Evolutionary conservation across 2,113 vertebrate species (phyloP).

Genomic region (Corythaixoides concolor): DNA sequence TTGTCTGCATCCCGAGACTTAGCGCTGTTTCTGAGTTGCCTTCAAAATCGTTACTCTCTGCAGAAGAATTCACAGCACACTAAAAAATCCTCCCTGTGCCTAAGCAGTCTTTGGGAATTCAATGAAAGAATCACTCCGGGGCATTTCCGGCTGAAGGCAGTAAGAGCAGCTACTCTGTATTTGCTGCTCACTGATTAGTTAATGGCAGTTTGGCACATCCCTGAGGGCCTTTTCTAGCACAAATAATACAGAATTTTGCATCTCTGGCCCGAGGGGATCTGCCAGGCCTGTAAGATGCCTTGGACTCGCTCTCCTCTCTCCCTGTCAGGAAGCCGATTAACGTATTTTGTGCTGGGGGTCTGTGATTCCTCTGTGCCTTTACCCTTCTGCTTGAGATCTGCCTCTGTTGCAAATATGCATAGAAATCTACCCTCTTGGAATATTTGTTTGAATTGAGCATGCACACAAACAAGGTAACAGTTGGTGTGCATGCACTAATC

Average conservation of each 20-base stretch:
- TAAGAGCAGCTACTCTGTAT: background rate
- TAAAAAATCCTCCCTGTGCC: background rate
- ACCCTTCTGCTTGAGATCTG: background rate
- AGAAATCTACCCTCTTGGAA: background rate
- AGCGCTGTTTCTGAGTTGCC: background rate
- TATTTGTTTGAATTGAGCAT: background rate
- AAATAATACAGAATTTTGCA: background rate
- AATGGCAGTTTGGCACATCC: conserved; percentile 8
- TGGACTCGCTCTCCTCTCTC: background rate
- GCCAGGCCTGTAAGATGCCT: background rate
- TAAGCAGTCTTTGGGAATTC: background rate
- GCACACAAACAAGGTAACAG: background rate
- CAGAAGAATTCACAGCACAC: background rate
- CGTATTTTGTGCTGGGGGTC: background rate
- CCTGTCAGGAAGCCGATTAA: background rate
- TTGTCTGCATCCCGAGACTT: background rate
- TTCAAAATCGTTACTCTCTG: background rate
- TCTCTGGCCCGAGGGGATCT: background rate
- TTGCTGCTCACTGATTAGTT: background rate
- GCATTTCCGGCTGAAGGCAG: background rate
- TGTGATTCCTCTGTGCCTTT: background rate
- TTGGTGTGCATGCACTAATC: background rate
- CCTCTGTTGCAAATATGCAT: background rate
- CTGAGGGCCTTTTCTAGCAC: background rate
- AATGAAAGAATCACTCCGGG: background rate